These are phyloP conservation scores for Nebria brevicollis DNA, from an alignment of 2,888 invertebrate genomes.

Conservation along the genomic window DNA sequence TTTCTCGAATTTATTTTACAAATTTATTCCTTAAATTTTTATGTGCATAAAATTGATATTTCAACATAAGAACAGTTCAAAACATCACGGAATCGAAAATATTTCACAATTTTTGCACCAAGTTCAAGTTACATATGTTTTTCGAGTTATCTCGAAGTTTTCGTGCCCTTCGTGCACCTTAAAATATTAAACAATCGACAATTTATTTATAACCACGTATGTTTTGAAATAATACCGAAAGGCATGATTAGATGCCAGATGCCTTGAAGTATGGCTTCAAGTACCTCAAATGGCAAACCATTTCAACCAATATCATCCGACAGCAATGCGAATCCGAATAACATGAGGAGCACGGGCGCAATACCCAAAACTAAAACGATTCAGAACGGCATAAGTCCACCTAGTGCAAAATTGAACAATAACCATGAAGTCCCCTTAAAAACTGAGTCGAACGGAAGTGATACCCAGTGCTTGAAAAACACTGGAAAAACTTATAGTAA, in stretches of 20 bases:
- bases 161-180: neutral
- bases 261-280: conserved; percentile 40
- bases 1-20: conserved; percentile 37
- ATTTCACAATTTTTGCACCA: neutral
- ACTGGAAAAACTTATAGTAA: conserved; percentile 27
- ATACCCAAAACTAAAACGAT: conserved; percentile 39
- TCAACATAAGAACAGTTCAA: neutral
- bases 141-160: neutral
- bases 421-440: conserved; percentile 36
- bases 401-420: conserved; percentile 31
- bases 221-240: neutral
- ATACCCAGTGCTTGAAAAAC: conserved; percentile 26
- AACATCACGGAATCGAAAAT: neutral
- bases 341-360: conserved; percentile 36
- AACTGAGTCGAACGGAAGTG: conserved; percentile 33
- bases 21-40: conserved; percentile 23
- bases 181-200: neutral
- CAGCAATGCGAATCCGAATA: conserved; percentile 44
- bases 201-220: neutral
- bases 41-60: conserved; percentile 9
- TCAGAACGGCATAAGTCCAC: conserved; percentile 24
- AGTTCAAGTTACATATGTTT: neutral
- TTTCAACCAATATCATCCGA: conserved; percentile 34
- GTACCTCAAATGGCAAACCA: conserved; percentile 36
- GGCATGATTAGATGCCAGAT: conserved; percentile 16